Evolutionary conservation across 2,888 invertebrate genomes (phyloP).

Genomic region (Athalia circularis): DNA sequence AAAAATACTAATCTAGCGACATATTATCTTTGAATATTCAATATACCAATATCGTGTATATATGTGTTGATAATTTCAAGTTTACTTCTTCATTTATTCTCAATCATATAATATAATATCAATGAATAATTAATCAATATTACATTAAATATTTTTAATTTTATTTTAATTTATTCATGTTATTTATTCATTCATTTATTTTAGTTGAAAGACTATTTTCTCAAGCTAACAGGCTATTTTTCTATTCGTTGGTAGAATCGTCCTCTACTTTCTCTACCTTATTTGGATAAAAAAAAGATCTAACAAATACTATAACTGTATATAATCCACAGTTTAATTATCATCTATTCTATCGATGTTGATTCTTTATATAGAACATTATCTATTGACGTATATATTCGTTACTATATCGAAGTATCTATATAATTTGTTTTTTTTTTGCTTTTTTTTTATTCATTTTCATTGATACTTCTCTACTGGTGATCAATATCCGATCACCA

Average conservation of each 20-base stretch:
- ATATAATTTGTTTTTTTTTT: too few relatives aligned
- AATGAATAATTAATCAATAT: constrained; percentile 36
- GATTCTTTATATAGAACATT: too few relatives aligned
- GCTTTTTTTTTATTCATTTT: too few relatives aligned
- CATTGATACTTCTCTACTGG: not conserved
- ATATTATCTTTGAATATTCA: constrained; percentile 35
- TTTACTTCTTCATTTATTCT: constrained; percentile 35
- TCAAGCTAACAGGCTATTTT: constrained; percentile 45
- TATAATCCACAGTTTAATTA: not conserved
- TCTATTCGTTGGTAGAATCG: constrained; percentile 45
- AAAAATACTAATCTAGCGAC: constrained; percentile 72
- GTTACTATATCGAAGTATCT: too few relatives aligned
- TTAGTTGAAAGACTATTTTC: constrained; percentile 40
- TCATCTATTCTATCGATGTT: constrained; percentile 2
- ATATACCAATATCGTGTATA: constrained; percentile 33
- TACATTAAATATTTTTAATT: constrained; percentile 28
- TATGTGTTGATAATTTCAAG: constrained; percentile 32
- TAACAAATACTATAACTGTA: not conserved
- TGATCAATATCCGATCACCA: not conserved
- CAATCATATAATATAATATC: constrained; percentile 45
- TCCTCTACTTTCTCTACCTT: constrained; percentile 4
- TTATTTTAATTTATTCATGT: constrained; percentile 10
- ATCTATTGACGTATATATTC: too few relatives aligned
- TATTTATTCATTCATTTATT: constrained; percentile 10
- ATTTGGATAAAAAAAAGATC: not conserved